Conservation (phyloP, 37 sponge, comb jelly and placozoan species). For the Axinella damicornis region DNA sequence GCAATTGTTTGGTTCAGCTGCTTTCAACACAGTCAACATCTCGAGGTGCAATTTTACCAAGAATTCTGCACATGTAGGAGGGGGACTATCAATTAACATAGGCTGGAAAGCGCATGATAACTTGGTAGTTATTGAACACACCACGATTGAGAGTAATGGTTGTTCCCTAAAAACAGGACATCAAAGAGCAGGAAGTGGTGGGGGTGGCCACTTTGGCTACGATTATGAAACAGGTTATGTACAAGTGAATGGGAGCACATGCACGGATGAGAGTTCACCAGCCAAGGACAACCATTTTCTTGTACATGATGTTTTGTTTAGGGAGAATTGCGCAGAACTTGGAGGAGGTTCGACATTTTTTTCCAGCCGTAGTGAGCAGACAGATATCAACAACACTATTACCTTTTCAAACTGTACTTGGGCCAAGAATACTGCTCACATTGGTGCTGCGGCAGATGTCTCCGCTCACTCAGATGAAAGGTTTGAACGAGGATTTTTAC, state of each 20-base stretch:
- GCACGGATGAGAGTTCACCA: neutral
- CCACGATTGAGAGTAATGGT: conserved; percentile 3
- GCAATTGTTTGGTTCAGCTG: no score
- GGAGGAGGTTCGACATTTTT: conserved; percentile 18
- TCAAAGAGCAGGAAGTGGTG: neutral
- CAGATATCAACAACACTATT: neutral
- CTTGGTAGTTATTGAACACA: neutral
- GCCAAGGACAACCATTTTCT: no score
- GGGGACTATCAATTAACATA: conserved; percentile 11
- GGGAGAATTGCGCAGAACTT: conserved; percentile 4
- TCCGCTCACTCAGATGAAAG: conserved; percentile 10
- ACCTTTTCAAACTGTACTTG: neutral
- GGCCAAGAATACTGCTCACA: neutral
- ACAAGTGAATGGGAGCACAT: no score
- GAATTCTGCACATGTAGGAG: conserved; percentile 19
- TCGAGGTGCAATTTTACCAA: neutral
- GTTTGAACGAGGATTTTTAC: conserved; percentile 2
- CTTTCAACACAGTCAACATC: no score
- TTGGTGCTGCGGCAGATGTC: conserved; percentile 1
- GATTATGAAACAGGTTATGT: neutral
- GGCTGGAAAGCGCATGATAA: neutral
- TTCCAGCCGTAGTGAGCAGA: neutral
- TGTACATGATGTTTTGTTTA: neutral
- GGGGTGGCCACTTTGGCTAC: conserved; percentile 6
- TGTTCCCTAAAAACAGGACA: neutral